phyloP scores from a whole-genome alignment of 2,888 invertebrate species.

The Acanthosepion lycidas region DNA sequence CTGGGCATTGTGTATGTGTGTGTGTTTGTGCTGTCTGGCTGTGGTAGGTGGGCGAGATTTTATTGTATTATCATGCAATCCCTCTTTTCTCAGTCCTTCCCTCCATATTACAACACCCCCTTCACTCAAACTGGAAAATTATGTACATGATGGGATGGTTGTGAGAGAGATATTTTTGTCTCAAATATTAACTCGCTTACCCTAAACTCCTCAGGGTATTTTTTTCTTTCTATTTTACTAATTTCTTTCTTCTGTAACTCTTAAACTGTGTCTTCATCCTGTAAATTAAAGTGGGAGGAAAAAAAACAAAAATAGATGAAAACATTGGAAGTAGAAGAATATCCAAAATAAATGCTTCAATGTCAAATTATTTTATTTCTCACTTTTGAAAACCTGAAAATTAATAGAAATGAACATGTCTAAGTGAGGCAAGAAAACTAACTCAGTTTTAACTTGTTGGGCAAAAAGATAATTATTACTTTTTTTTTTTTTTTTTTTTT shows the following conservation, averaged over 20 bases:
- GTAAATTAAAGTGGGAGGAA: no score
- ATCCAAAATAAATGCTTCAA: neutral
- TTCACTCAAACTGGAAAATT: neutral
- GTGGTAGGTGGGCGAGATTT: neutral
- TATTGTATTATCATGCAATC: neutral
- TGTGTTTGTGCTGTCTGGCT: neutral
- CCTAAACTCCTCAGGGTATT: neutral
- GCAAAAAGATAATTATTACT: no score
- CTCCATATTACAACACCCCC: neutral
- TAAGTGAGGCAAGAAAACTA: no score
- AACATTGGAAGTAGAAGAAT: no score
- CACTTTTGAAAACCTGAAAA: neutral
- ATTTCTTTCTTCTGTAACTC: conserved; percentile 13
- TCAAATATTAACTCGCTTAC: neutral
- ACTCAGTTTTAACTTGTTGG: no score
- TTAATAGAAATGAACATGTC: neutral
- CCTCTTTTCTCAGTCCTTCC: neutral
- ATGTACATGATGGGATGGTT: neutral
- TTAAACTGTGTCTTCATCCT: neutral
- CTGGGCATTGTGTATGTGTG: neutral
- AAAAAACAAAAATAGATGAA: no score
- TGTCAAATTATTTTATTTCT: neutral
- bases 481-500: no score
- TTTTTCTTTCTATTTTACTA: neutral
- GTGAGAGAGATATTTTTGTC: neutral